Evolutionary conservation across 2,888 invertebrate genomes (phyloP).

Genomic region (Chydorus sphaericus): DNA sequence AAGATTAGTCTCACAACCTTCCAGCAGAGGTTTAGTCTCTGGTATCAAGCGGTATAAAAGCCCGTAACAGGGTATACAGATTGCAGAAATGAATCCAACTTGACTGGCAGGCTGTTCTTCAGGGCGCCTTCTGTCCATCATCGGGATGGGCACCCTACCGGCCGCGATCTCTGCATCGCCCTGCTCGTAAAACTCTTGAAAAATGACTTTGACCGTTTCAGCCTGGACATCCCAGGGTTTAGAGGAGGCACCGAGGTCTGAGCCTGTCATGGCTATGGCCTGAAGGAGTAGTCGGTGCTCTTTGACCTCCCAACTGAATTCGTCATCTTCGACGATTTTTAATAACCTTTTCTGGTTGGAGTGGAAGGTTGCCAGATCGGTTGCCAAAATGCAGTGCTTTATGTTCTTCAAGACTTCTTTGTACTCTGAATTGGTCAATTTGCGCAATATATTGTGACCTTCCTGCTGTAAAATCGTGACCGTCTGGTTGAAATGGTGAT

Average conservation of each 20-base stretch:
- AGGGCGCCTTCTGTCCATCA: slow-evolving; percentile 62
- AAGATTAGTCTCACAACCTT: slow-evolving; percentile 48
- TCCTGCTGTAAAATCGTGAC: slow-evolving; percentile 94
- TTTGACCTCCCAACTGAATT: slow-evolving; percentile 47
- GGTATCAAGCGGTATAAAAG: slow-evolving; percentile 52
- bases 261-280: slow-evolving; percentile 68
- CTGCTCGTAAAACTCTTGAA: slow-evolving; percentile 67
- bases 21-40: slow-evolving; percentile 48
- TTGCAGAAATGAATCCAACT: slow-evolving; percentile 64
- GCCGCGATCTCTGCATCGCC: slow-evolving; percentile 52
- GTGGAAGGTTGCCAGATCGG: slow-evolving; percentile 67
- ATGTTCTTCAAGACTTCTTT: slow-evolving; percentile 56
- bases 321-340: slow-evolving; percentile 35
- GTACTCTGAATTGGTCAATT: slow-evolving; percentile 53
- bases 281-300: slow-evolving; percentile 52
- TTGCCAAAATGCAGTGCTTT: slow-evolving; percentile 69
- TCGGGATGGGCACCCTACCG: slow-evolving; percentile 56
- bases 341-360: slow-evolving; percentile 51
- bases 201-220: slow-evolving; percentile 63
- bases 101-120: slow-evolving; percentile 61
- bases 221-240: slow-evolving; percentile 72
- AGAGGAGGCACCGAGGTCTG: slow-evolving; percentile 66
- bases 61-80: slow-evolving; percentile 66
- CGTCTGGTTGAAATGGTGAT: slow-evolving; percentile 93
- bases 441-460: slow-evolving; percentile 69